Evolutionary conservation across 2,888 invertebrate genomes (phyloP), one percentile per base, ranked within the genome.

Genomic region (Apamea crenata): DNA sequence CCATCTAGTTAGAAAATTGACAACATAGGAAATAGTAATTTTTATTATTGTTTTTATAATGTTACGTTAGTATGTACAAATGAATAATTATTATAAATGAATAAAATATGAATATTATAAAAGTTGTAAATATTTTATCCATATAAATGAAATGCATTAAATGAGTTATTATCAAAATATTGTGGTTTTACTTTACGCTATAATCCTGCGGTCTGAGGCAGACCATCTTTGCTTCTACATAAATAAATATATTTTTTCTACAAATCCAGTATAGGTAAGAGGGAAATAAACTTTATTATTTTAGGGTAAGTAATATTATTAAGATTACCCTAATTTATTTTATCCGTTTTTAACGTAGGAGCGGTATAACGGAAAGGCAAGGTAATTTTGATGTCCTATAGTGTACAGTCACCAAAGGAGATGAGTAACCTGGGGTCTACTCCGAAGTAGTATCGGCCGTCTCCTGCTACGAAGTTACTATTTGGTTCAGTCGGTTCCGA

Each of bases 91-190:
- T 78, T 21, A 72, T 65, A 6, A 61, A 78, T 78, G 40, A 63
- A 67, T 65, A 6, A 25, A 65, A 65, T 25, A 14, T 80, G n/a
- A 74, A 68, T 61, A 65, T 29, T 63, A 36, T 66, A 47, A 76
- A 65, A 72, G 10, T 70, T 87, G 80, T 85, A 77, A 83, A 83
- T 80, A 77, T 72, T 87, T 80, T 87, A 80, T 83, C 25, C 67
- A 72, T 72, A 59, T 59, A 77, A 73, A 87, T 73, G 69, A 67
- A 66, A 74, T 78, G 74, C 50, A 86, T 79, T 86, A 83, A 74
- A 83, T 69, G 74, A 65, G 16, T 76, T 86, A 79, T 78, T 85
- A 76, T 29, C 2, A 66, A 59, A 29, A 53, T 61, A 25, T 56
- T 72, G 50, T 74, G 1, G 47, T 84, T 79, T 82, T 56, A 78